Conservation (phyloP, 1,140 invertebrate species). For the Steinernema khuongi region DNA sequence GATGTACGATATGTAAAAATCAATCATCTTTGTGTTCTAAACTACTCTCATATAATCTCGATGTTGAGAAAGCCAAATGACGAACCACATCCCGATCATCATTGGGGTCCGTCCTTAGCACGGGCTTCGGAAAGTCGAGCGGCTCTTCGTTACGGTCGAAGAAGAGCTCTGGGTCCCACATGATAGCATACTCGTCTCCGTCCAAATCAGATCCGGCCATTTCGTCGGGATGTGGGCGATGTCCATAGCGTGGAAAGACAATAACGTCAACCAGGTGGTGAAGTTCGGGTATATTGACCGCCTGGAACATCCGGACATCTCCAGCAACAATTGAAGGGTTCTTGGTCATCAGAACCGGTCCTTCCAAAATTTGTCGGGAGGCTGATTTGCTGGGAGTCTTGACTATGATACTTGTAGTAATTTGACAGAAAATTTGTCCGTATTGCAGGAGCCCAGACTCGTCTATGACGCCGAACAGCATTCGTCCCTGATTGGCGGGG, state of each 20-base stretch:
- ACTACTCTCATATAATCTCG: no score
- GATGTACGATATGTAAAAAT: constrained; percentile 48
- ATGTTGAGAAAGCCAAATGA: no score
- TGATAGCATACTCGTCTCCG: constrained; percentile 58
- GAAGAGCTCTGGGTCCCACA: constrained; percentile 51
- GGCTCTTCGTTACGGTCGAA: constrained; percentile 42
- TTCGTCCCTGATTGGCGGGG: constrained; percentile 42
- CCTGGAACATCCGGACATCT: constrained; percentile 57
- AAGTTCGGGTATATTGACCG: constrained; percentile 54
- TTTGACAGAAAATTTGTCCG: constrained; percentile 53
- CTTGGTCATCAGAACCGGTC: constrained; percentile 52
- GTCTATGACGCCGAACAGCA: constrained; percentile 53
- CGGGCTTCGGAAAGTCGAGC: constrained; percentile 34
- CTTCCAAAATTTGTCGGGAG: constrained; percentile 22
- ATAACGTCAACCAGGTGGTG: constrained; percentile 58
- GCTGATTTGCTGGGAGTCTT: background rate
- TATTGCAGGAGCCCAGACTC: constrained; percentile 48
- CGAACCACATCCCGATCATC: background rate
- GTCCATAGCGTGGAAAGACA: constrained; percentile 57
- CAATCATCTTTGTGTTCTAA: constrained; percentile 40
- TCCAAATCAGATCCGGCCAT: constrained; percentile 55
- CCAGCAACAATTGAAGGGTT: constrained; percentile 58
- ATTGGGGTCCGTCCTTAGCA: background rate
- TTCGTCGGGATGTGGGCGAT: constrained; percentile 58
- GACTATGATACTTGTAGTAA: constrained; percentile 29